These are phyloP conservation scores for Rynchops niger DNA, from an alignment of 2,113 vertebrate genomes.

Conservation along the genomic window DNA sequence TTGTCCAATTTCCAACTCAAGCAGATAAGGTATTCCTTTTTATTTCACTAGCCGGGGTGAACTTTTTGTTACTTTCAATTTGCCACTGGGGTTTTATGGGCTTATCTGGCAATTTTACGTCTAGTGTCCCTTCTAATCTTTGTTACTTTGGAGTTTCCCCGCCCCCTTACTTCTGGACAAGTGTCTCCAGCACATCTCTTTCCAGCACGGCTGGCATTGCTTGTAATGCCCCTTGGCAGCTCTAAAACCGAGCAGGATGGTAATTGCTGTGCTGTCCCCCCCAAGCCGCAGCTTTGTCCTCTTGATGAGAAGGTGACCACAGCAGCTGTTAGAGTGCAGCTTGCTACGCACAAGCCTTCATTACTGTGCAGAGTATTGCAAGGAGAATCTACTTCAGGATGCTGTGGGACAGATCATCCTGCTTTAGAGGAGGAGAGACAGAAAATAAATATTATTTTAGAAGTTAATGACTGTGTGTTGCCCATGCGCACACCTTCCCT, in stretches of 20 bases:
- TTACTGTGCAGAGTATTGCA: neutral
- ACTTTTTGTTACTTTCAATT: neutral
- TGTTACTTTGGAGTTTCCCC: neutral
- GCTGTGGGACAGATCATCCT: neutral
- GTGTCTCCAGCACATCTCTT: neutral
- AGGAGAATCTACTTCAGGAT: neutral
- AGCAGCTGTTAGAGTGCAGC: neutral
- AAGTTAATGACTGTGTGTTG: neutral
- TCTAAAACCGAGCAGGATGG: neutral
- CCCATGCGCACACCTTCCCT: neutral
- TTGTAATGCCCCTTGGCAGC: neutral
- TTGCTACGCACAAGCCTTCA: neutral
- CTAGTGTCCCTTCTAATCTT: neutral
- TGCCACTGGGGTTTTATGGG: neutral
- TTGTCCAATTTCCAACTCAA: constrained; percentile 80
- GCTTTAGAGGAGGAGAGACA: neutral
- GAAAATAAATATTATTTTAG: neutral
- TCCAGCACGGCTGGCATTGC: neutral
- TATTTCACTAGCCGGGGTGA: neutral
- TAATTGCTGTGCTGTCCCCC: neutral
- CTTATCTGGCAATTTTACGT: neutral
- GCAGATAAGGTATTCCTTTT: constrained; percentile 80
- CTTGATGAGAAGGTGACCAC: neutral
- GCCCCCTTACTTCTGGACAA: neutral
- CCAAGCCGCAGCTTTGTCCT: neutral